Percentiles rank a stretch among this genome's conserved stretches.
Conservation (phyloP, 2,888 invertebrate species). For the Mythimna ferrago region DNA sequence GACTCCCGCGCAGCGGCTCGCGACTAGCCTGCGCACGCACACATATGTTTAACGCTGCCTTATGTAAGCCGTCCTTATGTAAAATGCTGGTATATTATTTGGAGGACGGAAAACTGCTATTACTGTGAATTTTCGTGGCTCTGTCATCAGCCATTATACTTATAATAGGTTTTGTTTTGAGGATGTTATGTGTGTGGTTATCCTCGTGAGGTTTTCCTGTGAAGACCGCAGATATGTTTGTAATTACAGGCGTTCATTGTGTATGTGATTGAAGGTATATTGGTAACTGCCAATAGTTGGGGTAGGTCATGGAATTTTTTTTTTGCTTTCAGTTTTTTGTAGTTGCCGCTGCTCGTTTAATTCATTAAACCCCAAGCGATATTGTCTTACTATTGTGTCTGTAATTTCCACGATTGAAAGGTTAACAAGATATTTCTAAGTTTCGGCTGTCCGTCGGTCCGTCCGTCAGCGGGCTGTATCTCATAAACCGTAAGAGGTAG, state of each 20-base stretch:
- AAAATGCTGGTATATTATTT: slow-evolving; percentile 79
- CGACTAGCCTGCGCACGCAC: slow-evolving; percentile 72
- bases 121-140: slow-evolving; percentile 74
- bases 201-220: slow-evolving; percentile 39
- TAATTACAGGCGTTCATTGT: slow-evolving; percentile 20
- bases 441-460: too few species aligned
- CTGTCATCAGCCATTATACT: slow-evolving; percentile 54
- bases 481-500: too few species aligned
- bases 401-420: too few species aligned
- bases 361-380: too few species aligned
- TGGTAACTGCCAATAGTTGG: slow-evolving; percentile 17
- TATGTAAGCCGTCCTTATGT: slow-evolving; percentile 83
- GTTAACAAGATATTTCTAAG: too few species aligned
- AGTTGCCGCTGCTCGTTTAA: not conserved
- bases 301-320: slow-evolving; percentile 1
- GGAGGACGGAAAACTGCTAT: slow-evolving; percentile 84
- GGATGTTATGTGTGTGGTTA: slow-evolving; percentile 59
- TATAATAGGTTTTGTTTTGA: slow-evolving; percentile 61
- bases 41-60: slow-evolving; percentile 71
- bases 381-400: too few species aligned
- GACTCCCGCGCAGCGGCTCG: slow-evolving; percentile 83
- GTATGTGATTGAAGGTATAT: slow-evolving; percentile 18
- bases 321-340: not conserved
- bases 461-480: too few species aligned
- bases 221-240: not conserved